Conservation (phyloP, 2,797 vertebrate species). For the Rhinogobio ventralis region DNA sequence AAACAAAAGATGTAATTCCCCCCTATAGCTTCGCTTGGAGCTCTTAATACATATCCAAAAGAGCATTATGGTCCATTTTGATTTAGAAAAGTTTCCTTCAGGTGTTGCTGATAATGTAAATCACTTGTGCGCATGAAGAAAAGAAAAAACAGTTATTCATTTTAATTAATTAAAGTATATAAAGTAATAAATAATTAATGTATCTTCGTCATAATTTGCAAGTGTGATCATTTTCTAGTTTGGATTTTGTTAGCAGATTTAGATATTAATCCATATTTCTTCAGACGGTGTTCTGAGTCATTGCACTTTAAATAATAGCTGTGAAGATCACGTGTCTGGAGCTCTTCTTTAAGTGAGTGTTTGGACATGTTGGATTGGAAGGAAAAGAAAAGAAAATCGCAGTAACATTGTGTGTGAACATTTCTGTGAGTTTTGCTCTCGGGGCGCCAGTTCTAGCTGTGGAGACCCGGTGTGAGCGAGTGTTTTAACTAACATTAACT, state of each 20-base stretch:
- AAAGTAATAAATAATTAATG: no score
- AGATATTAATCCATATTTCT: neutral
- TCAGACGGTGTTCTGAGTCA: neutral
- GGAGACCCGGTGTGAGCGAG: conserved; percentile 35
- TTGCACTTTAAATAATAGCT: conserved; percentile 25
- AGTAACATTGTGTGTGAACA: neutral
- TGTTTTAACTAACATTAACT: conserved; percentile 15
- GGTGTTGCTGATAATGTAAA: neutral
- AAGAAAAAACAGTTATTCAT: neutral
- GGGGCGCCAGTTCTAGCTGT: conserved; percentile 13
- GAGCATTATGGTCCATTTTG: neutral
- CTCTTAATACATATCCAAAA: conserved; percentile 20
- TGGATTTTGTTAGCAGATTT: neutral
- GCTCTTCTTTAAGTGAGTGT: neutral
- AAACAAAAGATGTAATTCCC: conserved; percentile 53
- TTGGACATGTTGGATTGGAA: neutral
- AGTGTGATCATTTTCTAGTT: neutral
- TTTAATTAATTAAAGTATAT: no score
- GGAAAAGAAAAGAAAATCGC: neutral
- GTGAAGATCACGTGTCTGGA: neutral
- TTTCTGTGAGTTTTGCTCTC: neutral
- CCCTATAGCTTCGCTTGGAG: conserved; percentile 11
- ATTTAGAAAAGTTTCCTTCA: neutral
- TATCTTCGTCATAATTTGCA: neutral
- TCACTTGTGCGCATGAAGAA: neutral